Evolutionary conservation across 2,888 invertebrate genomes (phyloP), one percentile per base, ranked within the genome.

Genomic region (Helicoverpa assulta): DNA sequence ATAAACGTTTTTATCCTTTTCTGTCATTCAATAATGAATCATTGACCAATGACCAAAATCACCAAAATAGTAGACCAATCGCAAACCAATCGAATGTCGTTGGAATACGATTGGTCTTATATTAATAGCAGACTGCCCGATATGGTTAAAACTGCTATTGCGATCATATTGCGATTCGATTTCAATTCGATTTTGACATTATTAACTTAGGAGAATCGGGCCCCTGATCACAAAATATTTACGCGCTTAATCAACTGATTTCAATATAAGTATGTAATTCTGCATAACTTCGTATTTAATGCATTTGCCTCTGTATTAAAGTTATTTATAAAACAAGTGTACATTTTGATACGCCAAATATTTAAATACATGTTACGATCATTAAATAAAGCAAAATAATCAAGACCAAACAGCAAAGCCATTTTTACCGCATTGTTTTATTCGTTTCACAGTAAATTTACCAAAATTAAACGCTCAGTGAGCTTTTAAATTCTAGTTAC

Each of bases 401-500:
- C 7, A 8, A 12, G 0, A 53, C 6, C 19, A 14, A 54, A 19
- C 26, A 60, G 10, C n/a, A 62, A 54, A 69, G 16, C 26, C 37
- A 19, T 47, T n/a, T 47, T 47, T n/a, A 47, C 16, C 47, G 47
- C n/a, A 47, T 16, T 6, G 52, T 52, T 56, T n/a, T 43, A 56
- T 29, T 37, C 19, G 5, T 6, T 47, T 18, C 21, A 58, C 58
- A 75, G 68, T 21, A 40, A 73, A 21, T n/a, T 37, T 1, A 43
- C 12, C 5, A 58, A 69, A 76, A 43, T 54, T n/a, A 19, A 26
- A 76, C 14, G 26, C 55, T 59, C 8, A 2, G 10, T 16, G 10
- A 29, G 16, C 21, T 72, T 47, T 33, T 56, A 19, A 55, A 66
- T 66, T 54, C 29, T 51, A 40, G 56, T 57, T 52, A 56, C 64